Evolutionary conservation across 2,888 invertebrate species (phyloP).

Genomic region (Plemyria rubiginata): DNA sequence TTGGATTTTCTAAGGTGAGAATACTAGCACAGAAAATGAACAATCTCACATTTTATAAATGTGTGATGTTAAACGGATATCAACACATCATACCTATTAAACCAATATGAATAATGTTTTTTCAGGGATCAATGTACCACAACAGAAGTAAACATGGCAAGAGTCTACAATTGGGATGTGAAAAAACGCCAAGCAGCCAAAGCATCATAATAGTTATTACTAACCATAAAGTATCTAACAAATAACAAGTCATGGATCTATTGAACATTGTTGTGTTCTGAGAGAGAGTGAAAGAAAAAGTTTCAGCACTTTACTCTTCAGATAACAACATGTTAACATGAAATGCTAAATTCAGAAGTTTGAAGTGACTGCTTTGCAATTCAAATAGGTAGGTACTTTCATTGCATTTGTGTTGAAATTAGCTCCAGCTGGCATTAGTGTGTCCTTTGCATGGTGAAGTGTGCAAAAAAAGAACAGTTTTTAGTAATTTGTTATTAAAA

Average conservation of each 20-base stretch:
- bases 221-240: not conserved
- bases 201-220: constrained; percentile 45
- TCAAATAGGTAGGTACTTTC: not conserved
- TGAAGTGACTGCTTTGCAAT: not conserved
- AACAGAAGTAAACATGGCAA: constrained; percentile 99
- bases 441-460: no score
- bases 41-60: no score
- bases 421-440: no score
- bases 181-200: constrained; percentile 93
- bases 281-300: not conserved
- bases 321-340: not conserved
- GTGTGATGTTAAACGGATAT: no score
- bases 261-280: not conserved
- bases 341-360: not conserved
- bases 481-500: no score
- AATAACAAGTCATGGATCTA: not conserved
- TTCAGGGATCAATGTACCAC: constrained; percentile 98
- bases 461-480: no score
- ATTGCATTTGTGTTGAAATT: no score
- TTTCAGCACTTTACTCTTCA: not conserved
- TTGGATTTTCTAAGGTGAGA: constrained; percentile 93
- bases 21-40: not conserved
- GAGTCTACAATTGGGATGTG: constrained; percentile 99
- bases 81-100: no score
- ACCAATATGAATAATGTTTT: constrained; percentile 38